phyloP scores from a whole-genome alignment of 1,140 invertebrate genomes.

The Platorchestia sp. region DNA sequence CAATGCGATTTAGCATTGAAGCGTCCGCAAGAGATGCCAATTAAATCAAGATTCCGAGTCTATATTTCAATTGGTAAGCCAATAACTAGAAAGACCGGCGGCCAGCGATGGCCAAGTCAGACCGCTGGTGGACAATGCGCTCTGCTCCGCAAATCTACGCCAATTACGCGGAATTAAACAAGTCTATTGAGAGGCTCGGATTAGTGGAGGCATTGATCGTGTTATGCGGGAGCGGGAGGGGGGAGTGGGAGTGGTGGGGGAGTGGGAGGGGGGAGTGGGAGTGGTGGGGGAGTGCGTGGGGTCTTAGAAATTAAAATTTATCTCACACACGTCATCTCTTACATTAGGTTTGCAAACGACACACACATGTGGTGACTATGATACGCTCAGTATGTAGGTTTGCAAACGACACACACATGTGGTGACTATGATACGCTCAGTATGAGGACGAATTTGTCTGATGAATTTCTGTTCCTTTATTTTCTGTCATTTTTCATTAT shows the following conservation, averaged over 20 bases:
- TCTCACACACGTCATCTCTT: too few species aligned
- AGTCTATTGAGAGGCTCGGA: not conserved
- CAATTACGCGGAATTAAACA: not conserved
- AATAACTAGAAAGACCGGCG: not conserved
- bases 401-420: too few species aligned
- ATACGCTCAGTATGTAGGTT: too few species aligned
- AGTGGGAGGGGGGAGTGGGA: too few species aligned
- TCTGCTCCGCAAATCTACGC: not conserved
- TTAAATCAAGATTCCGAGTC: not conserved
- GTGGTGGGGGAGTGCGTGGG: not conserved
- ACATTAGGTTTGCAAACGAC: too few species aligned
- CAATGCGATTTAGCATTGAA: not conserved
- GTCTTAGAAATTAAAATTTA: not conserved
- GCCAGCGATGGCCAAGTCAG: too few species aligned
- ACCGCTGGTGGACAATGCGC: not conserved
- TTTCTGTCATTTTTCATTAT: too few species aligned
- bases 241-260: not conserved
- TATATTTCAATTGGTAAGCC: not conserved
- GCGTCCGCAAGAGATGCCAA: not conserved
- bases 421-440: too few species aligned
- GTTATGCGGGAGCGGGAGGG: not conserved
- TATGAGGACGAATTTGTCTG: too few species aligned
- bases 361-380: too few species aligned
- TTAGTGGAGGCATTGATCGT: not conserved
- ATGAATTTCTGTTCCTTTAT: too few species aligned